Conservation (phyloP, 2,888 invertebrate species). For the Calameuta idolon region DNA sequence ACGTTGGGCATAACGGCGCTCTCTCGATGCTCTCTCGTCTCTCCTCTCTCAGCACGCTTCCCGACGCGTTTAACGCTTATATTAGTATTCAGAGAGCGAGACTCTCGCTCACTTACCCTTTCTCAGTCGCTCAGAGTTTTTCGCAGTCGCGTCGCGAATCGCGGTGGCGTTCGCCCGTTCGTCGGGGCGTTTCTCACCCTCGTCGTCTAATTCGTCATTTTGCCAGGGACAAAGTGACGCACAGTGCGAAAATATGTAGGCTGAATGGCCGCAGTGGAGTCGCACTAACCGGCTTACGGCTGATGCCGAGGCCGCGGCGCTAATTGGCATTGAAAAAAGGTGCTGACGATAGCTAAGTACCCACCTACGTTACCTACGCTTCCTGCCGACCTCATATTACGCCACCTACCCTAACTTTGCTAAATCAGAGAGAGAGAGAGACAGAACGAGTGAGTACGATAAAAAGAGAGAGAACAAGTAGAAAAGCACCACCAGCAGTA, state of each 20-base stretch:
- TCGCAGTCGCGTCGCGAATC: conserved; percentile 13
- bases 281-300: conserved; percentile 33
- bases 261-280: conserved; percentile 27
- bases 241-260: conserved; percentile 30
- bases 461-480: too few relatives aligned
- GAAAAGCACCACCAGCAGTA: too few relatives aligned
- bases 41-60: background rate
- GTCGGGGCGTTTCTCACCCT: conserved; percentile 17
- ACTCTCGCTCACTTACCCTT: conserved; percentile 22
- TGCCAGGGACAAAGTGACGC: conserved; percentile 30
- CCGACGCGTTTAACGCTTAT: conserved; percentile 36
- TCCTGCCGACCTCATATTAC: conserved; percentile 14
- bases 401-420: conserved; percentile 19
- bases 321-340: conserved; percentile 64
- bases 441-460: too few relatives aligned
- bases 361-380: conserved; percentile 3
- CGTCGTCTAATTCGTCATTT: conserved; percentile 35
- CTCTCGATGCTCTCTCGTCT: conserved; percentile 3
- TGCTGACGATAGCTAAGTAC: conserved; percentile 56
- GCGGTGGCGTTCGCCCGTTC: conserved; percentile 24
- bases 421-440: too few relatives aligned
- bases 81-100: conserved; percentile 37
- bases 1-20: conserved; percentile 31
- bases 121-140: conserved; percentile 11
- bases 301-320: conserved; percentile 38